Conservation (phyloP, 64 coral and sea anemone genomes). For the Cladopsammia gracilis region DNA sequence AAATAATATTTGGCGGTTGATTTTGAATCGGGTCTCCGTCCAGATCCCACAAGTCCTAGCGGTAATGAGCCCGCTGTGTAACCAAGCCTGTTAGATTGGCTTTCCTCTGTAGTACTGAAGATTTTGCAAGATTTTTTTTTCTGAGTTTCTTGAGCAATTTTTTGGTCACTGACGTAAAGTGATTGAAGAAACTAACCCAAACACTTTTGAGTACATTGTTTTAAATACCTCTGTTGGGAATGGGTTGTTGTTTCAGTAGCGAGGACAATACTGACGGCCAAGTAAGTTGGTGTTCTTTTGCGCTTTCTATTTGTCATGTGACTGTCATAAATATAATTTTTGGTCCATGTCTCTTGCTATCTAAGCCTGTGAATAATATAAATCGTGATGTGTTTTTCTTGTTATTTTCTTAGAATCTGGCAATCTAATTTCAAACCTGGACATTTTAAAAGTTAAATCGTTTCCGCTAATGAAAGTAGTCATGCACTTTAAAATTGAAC, state of each 20-base stretch:
- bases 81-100: constrained; percentile 14
- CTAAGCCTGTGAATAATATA: too few relatives aligned
- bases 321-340: background rate
- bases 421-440: background rate
- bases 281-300: constrained; percentile 33
- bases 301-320: constrained; percentile 25
- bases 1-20: constrained; percentile 30
- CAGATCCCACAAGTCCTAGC: background rate
- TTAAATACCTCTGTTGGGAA: background rate
- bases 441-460: background rate
- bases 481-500: too few relatives aligned
- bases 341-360: background rate
- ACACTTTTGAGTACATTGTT: background rate
- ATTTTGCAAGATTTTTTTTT: background rate
- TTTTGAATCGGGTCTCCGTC: background rate
- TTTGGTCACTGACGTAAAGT: background rate
- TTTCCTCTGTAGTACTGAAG: background rate
- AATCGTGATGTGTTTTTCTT: background rate
- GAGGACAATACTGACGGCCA: constrained; percentile 50
- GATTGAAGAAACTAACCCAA: background rate
- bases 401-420: background rate
- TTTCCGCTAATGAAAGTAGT: background rate
- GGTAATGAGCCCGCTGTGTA: background rate
- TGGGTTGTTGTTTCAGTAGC: constrained; percentile 94
- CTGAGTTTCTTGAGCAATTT: background rate